These are phyloP conservation scores for Pseudochaenichthys georgianus DNA, from an alignment of 2,797 vertebrate genomes.

Conservation along the genomic window DNA sequence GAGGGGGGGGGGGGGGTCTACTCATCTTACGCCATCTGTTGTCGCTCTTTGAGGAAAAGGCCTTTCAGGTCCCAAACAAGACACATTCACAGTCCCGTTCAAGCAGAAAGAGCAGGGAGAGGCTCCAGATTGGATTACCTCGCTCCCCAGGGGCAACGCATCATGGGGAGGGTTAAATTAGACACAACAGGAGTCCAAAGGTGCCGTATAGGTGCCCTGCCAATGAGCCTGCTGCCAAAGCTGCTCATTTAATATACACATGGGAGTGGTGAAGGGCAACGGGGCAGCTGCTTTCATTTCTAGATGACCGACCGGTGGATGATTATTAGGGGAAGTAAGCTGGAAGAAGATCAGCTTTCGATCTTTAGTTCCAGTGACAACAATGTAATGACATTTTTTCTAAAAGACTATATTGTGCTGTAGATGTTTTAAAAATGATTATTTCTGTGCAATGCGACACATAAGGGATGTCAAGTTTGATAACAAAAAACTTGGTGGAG, in stretches of 20 bases:
- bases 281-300: background rate
- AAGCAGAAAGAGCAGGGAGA: slow-evolving; percentile 56
- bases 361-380: slow-evolving; percentile 5
- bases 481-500: no score
- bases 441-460: background rate
- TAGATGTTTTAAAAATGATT: background rate
- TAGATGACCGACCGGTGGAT: background rate
- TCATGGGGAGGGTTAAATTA: slow-evolving; percentile 67
- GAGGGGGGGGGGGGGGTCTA: slow-evolving; percentile 32
- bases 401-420: background rate
- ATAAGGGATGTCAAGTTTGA: background rate
- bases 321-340: background rate
- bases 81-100: slow-evolving; percentile 65
- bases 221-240: slow-evolving; percentile 37
- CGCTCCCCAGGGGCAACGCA: slow-evolving; percentile 45
- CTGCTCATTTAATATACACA: slow-evolving; percentile 51
- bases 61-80: slow-evolving; percentile 71
- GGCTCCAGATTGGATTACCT: slow-evolving; percentile 64
- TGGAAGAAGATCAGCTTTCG: background rate
- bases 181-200: slow-evolving; percentile 51
- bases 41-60: slow-evolving; percentile 53
- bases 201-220: slow-evolving; percentile 40
- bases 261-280: background rate
- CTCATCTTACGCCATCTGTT: slow-evolving; percentile 76
- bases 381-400: background rate